Conservation (phyloP, 2,113 vertebrate species). For the Gambusia holbrooki region DNA sequence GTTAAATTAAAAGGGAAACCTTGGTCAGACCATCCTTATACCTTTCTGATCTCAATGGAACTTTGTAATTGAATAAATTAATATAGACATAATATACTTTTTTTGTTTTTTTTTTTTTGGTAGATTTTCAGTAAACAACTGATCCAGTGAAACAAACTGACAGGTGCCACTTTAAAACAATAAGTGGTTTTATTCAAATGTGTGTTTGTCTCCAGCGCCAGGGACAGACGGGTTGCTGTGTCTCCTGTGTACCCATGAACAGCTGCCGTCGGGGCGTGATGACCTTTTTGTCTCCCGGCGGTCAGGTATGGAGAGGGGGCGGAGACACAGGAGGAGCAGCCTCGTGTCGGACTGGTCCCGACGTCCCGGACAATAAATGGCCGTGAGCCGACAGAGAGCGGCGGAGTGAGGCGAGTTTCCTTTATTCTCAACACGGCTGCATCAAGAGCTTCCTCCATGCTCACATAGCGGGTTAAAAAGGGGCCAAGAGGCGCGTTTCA, state of each 20-base stretch:
- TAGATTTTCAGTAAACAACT: neutral
- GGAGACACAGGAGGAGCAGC: slow-evolving; percentile 51
- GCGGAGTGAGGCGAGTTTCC: slow-evolving; percentile 34
- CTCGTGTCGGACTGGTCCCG: slow-evolving; percentile 53
- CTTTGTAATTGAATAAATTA: no score
- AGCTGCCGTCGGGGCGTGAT: slow-evolving; percentile 54
- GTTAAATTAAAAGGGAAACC: no score
- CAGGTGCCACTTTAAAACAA: neutral
- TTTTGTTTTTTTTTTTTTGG: neutral
- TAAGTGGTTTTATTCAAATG: neutral
- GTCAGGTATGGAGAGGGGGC: slow-evolving; percentile 68
- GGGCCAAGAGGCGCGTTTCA: slow-evolving; percentile 34
- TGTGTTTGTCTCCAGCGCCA: neutral
- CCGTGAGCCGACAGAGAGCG: slow-evolving; percentile 32
- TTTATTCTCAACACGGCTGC: neutral
- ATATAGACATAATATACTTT: no score
- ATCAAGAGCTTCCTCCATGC: slow-evolving; percentile 20
- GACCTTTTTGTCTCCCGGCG: slow-evolving; percentile 70
- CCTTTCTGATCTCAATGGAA: no score
- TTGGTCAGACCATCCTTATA: no score
- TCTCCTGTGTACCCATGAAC: slow-evolving; percentile 22
- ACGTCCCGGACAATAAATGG: slow-evolving; percentile 63
- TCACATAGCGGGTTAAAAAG: slow-evolving; percentile 22
- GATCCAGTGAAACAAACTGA: neutral
- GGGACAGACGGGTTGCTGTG: neutral